These are phyloP conservation scores for Labia minor DNA, from an alignment of 2,888 invertebrate genomes.

Conservation along the genomic window DNA sequence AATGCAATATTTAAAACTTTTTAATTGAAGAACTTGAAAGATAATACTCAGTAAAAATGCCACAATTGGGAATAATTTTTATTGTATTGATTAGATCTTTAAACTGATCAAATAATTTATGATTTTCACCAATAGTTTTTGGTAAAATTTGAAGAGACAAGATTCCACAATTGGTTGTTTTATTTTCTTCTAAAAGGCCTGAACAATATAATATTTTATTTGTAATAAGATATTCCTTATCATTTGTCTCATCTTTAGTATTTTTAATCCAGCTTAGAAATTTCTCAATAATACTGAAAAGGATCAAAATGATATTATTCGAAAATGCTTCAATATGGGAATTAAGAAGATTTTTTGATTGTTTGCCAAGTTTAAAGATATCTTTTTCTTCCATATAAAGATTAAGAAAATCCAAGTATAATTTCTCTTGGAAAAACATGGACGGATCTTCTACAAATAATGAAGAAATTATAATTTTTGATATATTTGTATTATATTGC, in stretches of 20 bases:
- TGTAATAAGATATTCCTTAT: neutral
- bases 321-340: neutral
- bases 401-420: neutral
- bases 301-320: neutral
- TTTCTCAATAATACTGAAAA: neutral
- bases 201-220: neutral
- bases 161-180: neutral
- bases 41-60: neutral
- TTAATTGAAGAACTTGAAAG: neutral
- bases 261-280: neutral
- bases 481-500: neutral
- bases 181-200: neutral
- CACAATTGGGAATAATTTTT: neutral
- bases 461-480: neutral
- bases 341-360: neutral
- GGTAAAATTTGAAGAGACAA: neutral
- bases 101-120: neutral
- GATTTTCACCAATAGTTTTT: neutral
- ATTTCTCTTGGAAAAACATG: neutral
- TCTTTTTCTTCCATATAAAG: neutral
- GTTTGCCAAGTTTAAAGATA: neutral
- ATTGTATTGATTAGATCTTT: neutral
- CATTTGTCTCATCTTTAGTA: neutral
- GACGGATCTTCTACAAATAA: neutral
- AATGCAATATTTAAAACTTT: neutral